phyloP scores from a whole-genome alignment of 2,113 vertebrate genomes.

The Danio rerio region DNA sequence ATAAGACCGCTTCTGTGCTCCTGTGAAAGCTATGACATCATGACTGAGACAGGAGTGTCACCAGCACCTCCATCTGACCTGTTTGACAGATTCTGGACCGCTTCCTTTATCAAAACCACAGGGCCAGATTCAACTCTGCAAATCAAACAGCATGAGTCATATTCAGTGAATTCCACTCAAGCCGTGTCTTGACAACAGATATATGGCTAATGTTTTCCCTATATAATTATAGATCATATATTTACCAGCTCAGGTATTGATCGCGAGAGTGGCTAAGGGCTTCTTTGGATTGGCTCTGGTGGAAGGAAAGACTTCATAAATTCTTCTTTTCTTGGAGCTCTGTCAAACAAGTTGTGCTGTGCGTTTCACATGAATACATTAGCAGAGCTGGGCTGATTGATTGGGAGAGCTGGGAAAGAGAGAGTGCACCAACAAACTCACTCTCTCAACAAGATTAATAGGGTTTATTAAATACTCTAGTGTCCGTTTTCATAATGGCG shows the following conservation, averaged over 20 bases:
- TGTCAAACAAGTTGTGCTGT: slow-evolving; percentile 80
- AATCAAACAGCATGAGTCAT: slow-evolving; percentile 36
- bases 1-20: slow-evolving; percentile 68
- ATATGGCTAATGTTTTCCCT: slow-evolving; percentile 59
- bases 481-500: slow-evolving; percentile 79
- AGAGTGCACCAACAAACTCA: slow-evolving; percentile 75
- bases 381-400: slow-evolving; percentile 75
- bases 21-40: slow-evolving; percentile 73
- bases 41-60: slow-evolving; percentile 60
- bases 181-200: slow-evolving; percentile 55
- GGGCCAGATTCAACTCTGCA: slow-evolving; percentile 16
- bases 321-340: slow-evolving; percentile 79
- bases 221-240: slow-evolving; percentile 60
- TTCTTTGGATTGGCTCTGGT: slow-evolving; percentile 65
- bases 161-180: slow-evolving; percentile 27
- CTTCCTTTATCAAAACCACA: not conserved
- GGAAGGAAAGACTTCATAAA: slow-evolving; percentile 76
- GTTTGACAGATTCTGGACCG: not conserved
- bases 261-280: slow-evolving; percentile 57
- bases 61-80: not conserved
- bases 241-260: slow-evolving; percentile 60
- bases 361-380: slow-evolving; percentile 79
- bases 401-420: slow-evolving; percentile 72
- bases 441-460: slow-evolving; percentile 81
- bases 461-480: slow-evolving; percentile 82